A percentile compares a stretch with the other conserved stretches of the same genome.
Evolutionary conservation across 2,113 vertebrate species (phyloP).

Genomic region (Macaca nemestrina): DNA sequence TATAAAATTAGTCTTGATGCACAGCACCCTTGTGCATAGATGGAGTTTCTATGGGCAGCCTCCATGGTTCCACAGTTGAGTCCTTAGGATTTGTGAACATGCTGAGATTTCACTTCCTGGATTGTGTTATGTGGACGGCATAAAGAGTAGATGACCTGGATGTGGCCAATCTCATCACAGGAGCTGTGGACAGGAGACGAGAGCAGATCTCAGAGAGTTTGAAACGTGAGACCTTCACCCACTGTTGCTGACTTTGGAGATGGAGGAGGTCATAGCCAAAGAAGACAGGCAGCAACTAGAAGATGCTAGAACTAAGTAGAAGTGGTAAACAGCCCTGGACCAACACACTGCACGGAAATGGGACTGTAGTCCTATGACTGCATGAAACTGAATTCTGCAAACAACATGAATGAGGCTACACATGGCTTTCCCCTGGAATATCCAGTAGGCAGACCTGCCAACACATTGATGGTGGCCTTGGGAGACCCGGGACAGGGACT

Average conservation of each 20-base stretch:
- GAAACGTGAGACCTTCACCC: accelerated
- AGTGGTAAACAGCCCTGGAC: no score
- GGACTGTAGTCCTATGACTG: no score
- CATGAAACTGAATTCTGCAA: background rate
- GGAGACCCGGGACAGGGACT: no score
- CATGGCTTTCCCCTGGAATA: no score
- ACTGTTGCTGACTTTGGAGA: background rate
- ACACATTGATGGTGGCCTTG: background rate
- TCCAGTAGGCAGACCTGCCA: background rate
- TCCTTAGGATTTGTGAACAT: no score
- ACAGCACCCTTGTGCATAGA: no score
- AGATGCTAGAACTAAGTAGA: background rate
- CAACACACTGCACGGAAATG: background rate
- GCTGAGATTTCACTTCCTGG: background rate
- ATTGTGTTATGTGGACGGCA: no score
- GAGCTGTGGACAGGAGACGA: background rate
- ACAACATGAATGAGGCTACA: background rate
- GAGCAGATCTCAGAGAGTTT: background rate
- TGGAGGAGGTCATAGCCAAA: no score
- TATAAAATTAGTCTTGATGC: background rate
- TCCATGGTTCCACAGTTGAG: background rate
- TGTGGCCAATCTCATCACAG: background rate
- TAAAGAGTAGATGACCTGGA: background rate
- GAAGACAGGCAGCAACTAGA: background rate
- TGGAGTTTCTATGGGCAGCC: background rate